Conservation (phyloP, 2,888 invertebrate genomes). For the Theristus sp. region DNA sequence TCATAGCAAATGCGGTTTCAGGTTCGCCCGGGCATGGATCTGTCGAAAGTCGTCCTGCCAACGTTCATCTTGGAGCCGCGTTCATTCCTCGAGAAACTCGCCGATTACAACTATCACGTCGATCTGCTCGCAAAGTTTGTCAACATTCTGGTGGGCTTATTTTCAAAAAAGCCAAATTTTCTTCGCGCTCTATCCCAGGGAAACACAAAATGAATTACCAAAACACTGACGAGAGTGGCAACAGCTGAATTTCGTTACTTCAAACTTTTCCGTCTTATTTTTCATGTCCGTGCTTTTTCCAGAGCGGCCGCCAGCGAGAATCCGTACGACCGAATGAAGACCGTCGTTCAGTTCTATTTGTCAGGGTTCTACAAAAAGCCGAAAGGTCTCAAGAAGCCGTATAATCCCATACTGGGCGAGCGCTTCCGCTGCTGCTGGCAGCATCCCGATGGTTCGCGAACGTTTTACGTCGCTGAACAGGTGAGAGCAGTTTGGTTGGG, state of each 20-base stretch:
- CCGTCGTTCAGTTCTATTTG: conserved; percentile 68
- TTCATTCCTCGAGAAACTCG: conserved; percentile 75
- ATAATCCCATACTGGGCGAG: conserved; percentile 82
- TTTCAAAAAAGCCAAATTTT: too few relatives aligned
- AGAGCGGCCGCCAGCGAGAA: conserved; percentile 66
- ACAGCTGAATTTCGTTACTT: too few relatives aligned
- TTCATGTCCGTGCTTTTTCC: conserved; percentile 7
- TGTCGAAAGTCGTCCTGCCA: conserved; percentile 74
- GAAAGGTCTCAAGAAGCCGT: conserved; percentile 80
- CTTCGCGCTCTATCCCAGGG: too few relatives aligned
- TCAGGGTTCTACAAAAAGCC: conserved; percentile 84
- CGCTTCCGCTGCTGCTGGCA: conserved; percentile 77
- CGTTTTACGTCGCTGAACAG: conserved; percentile 81
- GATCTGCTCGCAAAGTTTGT: conserved; percentile 55
- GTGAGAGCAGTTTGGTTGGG: conserved; percentile 41
- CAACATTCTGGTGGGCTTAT: too few relatives aligned
- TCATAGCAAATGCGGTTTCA: too few relatives aligned
- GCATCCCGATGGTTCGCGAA: conserved; percentile 54
- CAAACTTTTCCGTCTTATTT: background rate
- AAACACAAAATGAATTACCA: too few relatives aligned
- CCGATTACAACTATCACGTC: conserved; percentile 82
- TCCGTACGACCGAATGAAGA: conserved; percentile 69
- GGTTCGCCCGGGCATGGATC: conserved; percentile 84
- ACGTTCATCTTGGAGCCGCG: conserved; percentile 82
- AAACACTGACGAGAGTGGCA: too few relatives aligned